A percentile compares a stretch with the other conserved stretches of the same genome.
Evolutionary conservation across 2,797 vertebrate genomes (phyloP).

Genomic region (Parauchenoglanis punctatus): DNA sequence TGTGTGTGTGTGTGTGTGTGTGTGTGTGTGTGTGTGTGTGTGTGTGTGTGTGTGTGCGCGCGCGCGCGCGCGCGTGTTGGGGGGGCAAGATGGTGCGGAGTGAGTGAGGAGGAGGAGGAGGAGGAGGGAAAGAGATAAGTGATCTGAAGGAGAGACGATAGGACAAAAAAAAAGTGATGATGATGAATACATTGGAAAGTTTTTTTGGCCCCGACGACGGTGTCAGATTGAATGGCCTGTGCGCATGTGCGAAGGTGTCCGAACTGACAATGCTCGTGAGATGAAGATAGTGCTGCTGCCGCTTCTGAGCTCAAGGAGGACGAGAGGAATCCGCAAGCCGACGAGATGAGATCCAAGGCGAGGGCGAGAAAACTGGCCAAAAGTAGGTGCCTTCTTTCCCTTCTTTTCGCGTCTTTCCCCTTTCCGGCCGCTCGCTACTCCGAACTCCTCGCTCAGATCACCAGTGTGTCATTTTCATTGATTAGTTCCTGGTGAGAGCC

Average conservation of each 20-base stretch:
- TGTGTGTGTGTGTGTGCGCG: constrained; percentile 57
- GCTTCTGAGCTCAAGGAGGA: constrained; percentile 98
- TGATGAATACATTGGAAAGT: constrained; percentile 99
- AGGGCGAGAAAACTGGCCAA: constrained; percentile 99
- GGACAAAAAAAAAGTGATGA: constrained; percentile 91
- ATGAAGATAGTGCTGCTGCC: constrained; percentile 99
- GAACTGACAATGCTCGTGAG: constrained; percentile 99
- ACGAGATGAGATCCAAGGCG: constrained; percentile 99
- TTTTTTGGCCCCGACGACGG: constrained; percentile 97
- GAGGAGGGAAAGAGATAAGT: constrained; percentile 89
- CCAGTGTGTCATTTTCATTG: constrained; percentile 77
- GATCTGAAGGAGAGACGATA: constrained; percentile 92
- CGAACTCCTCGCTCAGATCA: constrained; percentile 65
- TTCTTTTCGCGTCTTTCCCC: constrained; percentile 69
- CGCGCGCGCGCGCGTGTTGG: constrained; percentile 20
- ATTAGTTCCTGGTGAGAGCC: constrained; percentile 71
- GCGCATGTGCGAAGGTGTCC: constrained; percentile 99
- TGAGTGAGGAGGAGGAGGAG: constrained; percentile 73
- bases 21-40: constrained; percentile 53
- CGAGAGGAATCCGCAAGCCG: constrained; percentile 94
- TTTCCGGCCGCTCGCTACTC: constrained; percentile 69
- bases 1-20: constrained; percentile 46
- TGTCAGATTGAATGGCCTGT: constrained; percentile 99
- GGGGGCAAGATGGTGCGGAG: constrained; percentile 71
- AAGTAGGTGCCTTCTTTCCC: constrained; percentile 82